Percentiles rank a stretch among this genome's conserved stretches.
phyloP scores from a whole-genome alignment of 2,797 vertebrate genomes.

The Dryobates pubescens region DNA sequence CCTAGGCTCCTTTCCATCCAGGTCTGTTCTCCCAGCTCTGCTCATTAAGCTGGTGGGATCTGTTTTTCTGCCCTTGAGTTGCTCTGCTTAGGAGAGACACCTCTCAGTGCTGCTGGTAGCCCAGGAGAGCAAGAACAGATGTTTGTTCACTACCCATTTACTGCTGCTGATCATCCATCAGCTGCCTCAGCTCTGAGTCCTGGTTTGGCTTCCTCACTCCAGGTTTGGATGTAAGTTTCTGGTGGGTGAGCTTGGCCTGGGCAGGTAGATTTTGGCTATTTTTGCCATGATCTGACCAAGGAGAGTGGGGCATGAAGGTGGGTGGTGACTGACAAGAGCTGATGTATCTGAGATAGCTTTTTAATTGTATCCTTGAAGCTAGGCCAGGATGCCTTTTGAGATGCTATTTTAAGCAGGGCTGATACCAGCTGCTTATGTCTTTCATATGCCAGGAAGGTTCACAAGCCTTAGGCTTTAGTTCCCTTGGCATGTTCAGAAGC shows the following conservation, averaged over 20 bases:
- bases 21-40: not conserved
- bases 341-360: not conserved
- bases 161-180: not conserved
- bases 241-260: not conserved
- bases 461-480: not conserved
- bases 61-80: not conserved
- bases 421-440: not conserved
- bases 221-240: not conserved
- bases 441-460: not conserved
- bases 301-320: not conserved
- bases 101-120: not conserved
- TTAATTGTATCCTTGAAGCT: not conserved
- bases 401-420: not conserved
- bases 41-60: not conserved
- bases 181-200: not conserved
- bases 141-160: not conserved
- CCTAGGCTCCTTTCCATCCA: not conserved
- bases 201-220: not conserved
- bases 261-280: not conserved
- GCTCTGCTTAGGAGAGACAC: rapidly evolving
- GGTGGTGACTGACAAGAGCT: not conserved
- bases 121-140: not conserved
- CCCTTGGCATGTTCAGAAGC: not conserved
- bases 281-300: not conserved
- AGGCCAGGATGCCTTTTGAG: not conserved